Conservation (phyloP, 2,797 vertebrate genomes). For the Rhynchotus rufescens region DNA sequence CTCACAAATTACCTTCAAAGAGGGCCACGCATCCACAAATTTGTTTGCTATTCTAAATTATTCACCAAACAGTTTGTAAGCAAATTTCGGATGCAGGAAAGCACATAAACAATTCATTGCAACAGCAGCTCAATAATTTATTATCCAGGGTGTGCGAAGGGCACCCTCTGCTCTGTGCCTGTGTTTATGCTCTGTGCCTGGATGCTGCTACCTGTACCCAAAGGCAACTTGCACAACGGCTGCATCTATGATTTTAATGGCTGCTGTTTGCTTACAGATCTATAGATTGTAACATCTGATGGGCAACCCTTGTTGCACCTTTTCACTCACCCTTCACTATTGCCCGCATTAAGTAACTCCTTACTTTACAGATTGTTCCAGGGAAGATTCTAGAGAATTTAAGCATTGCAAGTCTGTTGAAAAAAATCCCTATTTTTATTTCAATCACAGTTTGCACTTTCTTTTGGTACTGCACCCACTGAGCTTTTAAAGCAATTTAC, state of each 20-base stretch:
- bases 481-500: not conserved
- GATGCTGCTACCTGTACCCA: not conserved
- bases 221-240: not conserved
- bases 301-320: not conserved
- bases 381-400: not conserved
- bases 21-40: not conserved
- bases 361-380: not conserved
- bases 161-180: not conserved
- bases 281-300: not conserved
- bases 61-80: not conserved
- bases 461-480: not conserved
- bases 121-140: conserved; percentile 16
- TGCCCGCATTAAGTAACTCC: not conserved
- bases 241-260: not conserved
- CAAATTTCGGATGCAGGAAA: not conserved
- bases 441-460: not conserved
- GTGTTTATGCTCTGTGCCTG: not conserved
- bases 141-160: not conserved
- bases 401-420: not conserved
- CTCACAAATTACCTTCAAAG: not conserved
- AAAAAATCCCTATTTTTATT: not conserved
- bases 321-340: not conserved
- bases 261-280: not conserved
- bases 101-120: not conserved
- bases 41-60: conserved; percentile 36